Evolutionary conservation across 2,113 vertebrate genomes (phyloP).

Genomic region (Lepus americanus): DNA sequence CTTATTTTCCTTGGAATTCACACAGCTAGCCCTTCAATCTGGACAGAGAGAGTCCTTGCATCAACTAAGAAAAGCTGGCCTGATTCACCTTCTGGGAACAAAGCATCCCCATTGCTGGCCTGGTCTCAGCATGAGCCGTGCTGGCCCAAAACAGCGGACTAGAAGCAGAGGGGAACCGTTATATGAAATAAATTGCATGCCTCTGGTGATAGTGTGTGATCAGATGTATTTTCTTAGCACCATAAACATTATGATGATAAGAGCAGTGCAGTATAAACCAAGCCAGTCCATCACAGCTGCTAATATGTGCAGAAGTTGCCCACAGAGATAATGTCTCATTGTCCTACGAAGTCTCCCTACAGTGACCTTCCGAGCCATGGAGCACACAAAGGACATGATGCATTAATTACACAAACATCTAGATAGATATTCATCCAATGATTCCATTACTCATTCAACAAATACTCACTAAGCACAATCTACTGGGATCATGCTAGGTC

Average conservation of each 20-base stretch:
- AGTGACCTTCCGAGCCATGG: conserved; percentile 13
- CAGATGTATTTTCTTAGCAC: conserved; percentile 82
- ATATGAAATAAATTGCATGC: conserved; percentile 81
- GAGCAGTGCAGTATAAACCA: conserved; percentile 74
- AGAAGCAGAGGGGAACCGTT: not conserved
- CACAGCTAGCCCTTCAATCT: conserved; percentile 16
- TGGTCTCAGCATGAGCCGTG: not conserved
- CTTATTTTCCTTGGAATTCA: conserved; percentile 19
- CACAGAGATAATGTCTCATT: conserved; percentile 50
- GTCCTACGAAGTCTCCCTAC: not conserved
- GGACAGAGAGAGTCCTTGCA: not conserved
- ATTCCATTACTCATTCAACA: conserved; percentile 54
- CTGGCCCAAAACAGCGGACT: not conserved
- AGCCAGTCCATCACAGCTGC: conserved; percentile 74
- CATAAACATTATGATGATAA: conserved; percentile 77
- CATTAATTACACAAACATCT: conserved; percentile 21
- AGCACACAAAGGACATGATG: conserved; percentile 18
- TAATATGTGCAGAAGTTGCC: conserved; percentile 81
- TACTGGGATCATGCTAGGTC: not conserved
- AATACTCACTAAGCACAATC: conserved; percentile 35
- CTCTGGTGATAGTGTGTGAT: conserved; percentile 81
- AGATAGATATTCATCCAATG: conserved; percentile 18
- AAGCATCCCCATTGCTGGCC: not conserved
- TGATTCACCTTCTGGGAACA: not conserved
- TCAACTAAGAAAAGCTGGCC: not conserved